Percentiles rank a stretch among this genome's conserved stretches.
Conservation (phyloP, 1,140 invertebrate species). For the Caenorhabditis inopinata region DNA sequence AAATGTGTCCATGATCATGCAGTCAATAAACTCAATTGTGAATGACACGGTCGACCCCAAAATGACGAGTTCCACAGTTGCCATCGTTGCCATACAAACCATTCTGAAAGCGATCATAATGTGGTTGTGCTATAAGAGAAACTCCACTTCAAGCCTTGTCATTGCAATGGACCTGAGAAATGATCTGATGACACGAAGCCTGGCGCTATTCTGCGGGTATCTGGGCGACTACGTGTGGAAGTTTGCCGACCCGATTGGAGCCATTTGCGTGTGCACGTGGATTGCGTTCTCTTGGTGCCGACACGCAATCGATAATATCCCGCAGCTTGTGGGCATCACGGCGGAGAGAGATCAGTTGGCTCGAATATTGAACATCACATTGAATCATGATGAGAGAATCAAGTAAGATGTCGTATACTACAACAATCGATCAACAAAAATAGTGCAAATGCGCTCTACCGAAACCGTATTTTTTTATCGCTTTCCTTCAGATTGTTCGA, state of each 20-base stretch:
- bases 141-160: background rate
- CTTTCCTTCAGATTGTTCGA: no score
- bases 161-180: conserved; percentile 19
- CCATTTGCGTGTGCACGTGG: background rate
- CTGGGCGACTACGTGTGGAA: background rate
- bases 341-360: conserved; percentile 45
- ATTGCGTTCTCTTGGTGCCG: conserved; percentile 50
- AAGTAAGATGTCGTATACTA: conserved; percentile 39
- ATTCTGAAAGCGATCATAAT: background rate
- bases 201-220: background rate
- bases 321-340: conserved; percentile 36
- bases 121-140: conserved; percentile 1
- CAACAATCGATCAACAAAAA: no score
- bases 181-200: background rate
- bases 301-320: conserved; percentile 47
- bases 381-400: conserved; percentile 66
- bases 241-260: background rate
- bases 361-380: conserved; percentile 48
- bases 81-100: background rate
- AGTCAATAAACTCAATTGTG: conserved; percentile 46
- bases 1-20: conserved; percentile 51
- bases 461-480: no score
- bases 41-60: conserved; percentile 36
- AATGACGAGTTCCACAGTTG: background rate
- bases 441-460: no score